Evolutionary conservation across 92 coral and sea anemone genomes (phyloP), one percentile per base, ranked within the genome.

Genomic region (Meandrina meandrites): DNA sequence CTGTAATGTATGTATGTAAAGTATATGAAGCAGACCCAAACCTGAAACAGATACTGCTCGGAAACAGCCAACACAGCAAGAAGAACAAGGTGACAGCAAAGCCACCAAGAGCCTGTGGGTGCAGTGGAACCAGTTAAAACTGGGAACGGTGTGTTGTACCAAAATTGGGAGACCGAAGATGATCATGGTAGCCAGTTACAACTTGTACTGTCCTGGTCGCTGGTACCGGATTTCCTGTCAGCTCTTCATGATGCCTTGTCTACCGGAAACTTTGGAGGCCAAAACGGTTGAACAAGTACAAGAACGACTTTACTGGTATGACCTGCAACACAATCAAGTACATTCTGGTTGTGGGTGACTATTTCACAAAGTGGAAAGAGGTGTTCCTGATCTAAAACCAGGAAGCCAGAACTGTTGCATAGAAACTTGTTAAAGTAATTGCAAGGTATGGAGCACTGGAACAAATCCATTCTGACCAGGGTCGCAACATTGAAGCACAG

Each of bases 111-210:
- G 87, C 54, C 82, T 82, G 56, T 78, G 91, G 79, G 75, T 86
- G 19, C 89, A 90, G 67, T 87, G 89, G 93, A 87, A 85, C 57
- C 45, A 53, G 60, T 71, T 91, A n/a, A 84, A 34, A 54, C 31
- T 76, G 58, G 40, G 75, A 78, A 92, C 56, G 92, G 90, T 14
- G 89, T 92, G 22, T 83, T 92, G 10, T 86, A 86, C 83, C 81
- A 87, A 18, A 67, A 27, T 1, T 92, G 94, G 90, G 77, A 78
- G 60, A 81, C 81, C 4, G 86, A 72, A 8, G 80, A 51, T 75
- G 92, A 86, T 73, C 48, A 76, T 84, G 69, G 84, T 69, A 56
- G 92, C 88, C 73, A 56, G 45, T 60, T 77, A 67, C 75, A 67
- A 75, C n/a, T 90, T 17, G 90, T 84, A 22, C 75, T 90, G 3